phyloP scores from a whole-genome alignment of 2,797 vertebrate genomes.

The Acipenser oxyrinchus region DNA sequence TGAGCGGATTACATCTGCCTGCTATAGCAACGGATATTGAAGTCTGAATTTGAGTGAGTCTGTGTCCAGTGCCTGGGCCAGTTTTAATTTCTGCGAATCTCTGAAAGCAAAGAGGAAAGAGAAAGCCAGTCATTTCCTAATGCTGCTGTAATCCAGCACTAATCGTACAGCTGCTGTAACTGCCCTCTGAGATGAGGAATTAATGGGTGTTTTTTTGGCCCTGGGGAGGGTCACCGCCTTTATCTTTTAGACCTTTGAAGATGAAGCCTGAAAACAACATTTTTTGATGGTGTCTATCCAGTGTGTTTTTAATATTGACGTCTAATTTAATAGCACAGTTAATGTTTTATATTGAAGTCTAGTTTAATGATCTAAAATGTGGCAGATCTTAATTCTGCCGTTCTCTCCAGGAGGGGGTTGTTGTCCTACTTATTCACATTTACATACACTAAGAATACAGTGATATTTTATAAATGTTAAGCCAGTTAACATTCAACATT shows the following conservation, averaged over 20 bases:
- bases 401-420: too few relatives aligned
- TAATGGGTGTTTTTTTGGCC: neutral
- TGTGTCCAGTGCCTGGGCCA: neutral
- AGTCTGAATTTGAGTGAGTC: neutral
- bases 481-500: too few relatives aligned
- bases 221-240: neutral
- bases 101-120: neutral
- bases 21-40: neutral
- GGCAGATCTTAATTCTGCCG: too few relatives aligned
- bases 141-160: neutral
- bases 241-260: neutral
- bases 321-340: too few relatives aligned
- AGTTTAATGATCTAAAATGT: too few relatives aligned
- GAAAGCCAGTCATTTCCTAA: neutral
- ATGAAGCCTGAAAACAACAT: too few relatives aligned
- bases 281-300: too few relatives aligned
- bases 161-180: neutral
- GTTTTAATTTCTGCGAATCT: neutral
- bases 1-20: neutral
- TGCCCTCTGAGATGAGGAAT: neutral
- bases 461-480: too few relatives aligned
- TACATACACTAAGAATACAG: too few relatives aligned
- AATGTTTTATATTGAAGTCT: too few relatives aligned
- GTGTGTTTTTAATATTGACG: too few relatives aligned
- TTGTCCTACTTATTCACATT: too few relatives aligned